phyloP scores from a whole-genome alignment of 2,888 invertebrate genomes.

The Taenaris catops region DNA sequence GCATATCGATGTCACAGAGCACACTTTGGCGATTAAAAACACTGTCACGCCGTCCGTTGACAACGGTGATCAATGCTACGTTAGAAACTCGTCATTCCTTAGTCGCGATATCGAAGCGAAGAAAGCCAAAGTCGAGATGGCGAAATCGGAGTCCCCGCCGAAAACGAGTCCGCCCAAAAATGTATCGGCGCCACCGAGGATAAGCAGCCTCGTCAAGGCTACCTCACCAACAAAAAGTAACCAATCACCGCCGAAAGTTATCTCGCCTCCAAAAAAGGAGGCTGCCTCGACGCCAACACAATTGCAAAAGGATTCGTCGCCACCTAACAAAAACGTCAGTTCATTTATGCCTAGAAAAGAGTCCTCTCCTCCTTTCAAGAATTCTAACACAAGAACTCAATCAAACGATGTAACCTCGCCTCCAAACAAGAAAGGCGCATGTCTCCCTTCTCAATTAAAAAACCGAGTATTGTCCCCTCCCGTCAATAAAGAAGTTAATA shows the following conservation, averaged over 20 bases:
- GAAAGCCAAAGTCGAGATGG: conserved; percentile 29
- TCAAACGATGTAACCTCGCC: conserved; percentile 20
- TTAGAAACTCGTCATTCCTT: conserved; percentile 53
- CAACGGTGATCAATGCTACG: conserved; percentile 38
- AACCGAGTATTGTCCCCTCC: conserved; percentile 25
- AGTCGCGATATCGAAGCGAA: conserved; percentile 54
- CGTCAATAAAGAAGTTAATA: conserved; percentile 28
- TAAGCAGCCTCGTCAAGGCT: conserved; percentile 23
- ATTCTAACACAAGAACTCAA: conserved; percentile 10
- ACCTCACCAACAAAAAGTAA: conserved; percentile 19
- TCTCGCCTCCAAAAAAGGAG: conserved; percentile 21
- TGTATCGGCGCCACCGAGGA: conserved; percentile 20
- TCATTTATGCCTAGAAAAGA: conserved; percentile 12
- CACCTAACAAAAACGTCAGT: conserved; percentile 20
- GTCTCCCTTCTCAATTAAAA: conserved; percentile 16
- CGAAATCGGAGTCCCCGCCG: conserved; percentile 20
- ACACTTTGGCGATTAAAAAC: conserved; percentile 18
- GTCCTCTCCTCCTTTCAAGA: conserved; percentile 16
- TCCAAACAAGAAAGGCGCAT: conserved; percentile 10
- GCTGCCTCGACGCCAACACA: conserved; percentile 16
- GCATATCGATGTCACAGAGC: conserved; percentile 28
- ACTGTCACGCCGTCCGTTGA: conserved; percentile 9
- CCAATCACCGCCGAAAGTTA: conserved; percentile 16
- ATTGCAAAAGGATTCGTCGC: conserved; percentile 14
- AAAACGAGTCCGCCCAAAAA: conserved; percentile 24